Evolutionary conservation across 2,797 vertebrate species (phyloP), one percentile per base, ranked within the genome.

Genomic region (Tapirus indicus): DNA sequence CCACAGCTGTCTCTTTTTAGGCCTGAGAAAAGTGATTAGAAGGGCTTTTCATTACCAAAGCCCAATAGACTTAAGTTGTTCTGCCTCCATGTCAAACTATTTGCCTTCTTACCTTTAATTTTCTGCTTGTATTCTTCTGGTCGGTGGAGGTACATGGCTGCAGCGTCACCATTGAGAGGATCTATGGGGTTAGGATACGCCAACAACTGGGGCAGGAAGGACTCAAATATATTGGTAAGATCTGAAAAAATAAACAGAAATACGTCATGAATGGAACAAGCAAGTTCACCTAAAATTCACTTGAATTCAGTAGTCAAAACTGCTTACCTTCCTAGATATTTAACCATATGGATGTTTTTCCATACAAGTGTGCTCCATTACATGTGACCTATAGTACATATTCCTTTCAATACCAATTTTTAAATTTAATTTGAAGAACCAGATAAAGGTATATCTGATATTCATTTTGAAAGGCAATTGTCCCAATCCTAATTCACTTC

Each of bases 101-200:
- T 11, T 20, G 38, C 6, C 2, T 0, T 35, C 97, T 97, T 97
- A 99, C 99, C 99, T 99, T 99, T 99, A 98, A 99, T 99, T 99
- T 99, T 99, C 99, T 99, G 99, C 99, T 99, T 99, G 98, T 99
- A 99, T 95, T 99, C 99, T 97, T 99, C 99, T 93, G 99, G 99
- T 97, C 99, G 99, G 98, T 99, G 99, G 94, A 99, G 99, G 98
- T 99, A 99, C 99, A 99, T 99, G 98, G 99, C 99, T 27, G 99
- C 99, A 32, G 99, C 99, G 0, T 99, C 99, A 54, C 99, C 99
- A 78, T 99, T 99, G 97, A 99, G 99, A 95, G 99, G 99, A 54
- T 99, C 99, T 97, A 99, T 99, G 95, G 99, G 99, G 98, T 99
- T 99, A 69, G 99, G 99, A 93, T 99, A 99, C 80, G 99, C 99